Evolutionary conservation across 2,797 vertebrate genomes (phyloP).

Genomic region (Fratercula arctica): DNA sequence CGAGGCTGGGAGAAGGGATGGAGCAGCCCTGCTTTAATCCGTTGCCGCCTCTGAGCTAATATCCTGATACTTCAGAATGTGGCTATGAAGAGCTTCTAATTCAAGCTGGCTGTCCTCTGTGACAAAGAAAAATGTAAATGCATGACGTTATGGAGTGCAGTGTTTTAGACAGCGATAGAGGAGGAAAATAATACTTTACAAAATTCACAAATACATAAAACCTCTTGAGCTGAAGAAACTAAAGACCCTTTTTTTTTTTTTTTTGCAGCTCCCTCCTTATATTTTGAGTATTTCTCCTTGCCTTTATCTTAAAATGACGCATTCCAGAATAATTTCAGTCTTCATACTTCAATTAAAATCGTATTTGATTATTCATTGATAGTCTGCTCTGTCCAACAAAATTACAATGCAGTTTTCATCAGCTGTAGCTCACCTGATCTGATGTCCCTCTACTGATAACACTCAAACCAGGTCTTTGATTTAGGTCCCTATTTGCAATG

Average conservation of each 20-base stretch:
- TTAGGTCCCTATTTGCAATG: background rate
- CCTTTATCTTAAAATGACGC: background rate
- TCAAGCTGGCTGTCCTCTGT: background rate
- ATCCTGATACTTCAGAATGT: background rate
- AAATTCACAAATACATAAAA: background rate
- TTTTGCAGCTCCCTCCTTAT: background rate
- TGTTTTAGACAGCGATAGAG: background rate
- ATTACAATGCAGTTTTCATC: background rate
- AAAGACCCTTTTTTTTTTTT: background rate
- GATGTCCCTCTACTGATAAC: background rate
- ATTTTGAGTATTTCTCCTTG: background rate
- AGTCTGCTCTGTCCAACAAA: background rate
- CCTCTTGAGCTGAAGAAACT: background rate
- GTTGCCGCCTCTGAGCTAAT: background rate
- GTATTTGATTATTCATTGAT: background rate
- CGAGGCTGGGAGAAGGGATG: background rate
- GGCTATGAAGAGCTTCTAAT: background rate
- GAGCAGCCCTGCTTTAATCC: background rate
- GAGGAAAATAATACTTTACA: background rate
- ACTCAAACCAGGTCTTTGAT: background rate
- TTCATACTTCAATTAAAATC: background rate
- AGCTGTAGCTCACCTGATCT: background rate
- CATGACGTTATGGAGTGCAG: background rate
- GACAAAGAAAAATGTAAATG: constrained; percentile 19
- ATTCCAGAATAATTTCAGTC: background rate